phyloP scores from a whole-genome alignment of 2,113 vertebrate genomes.

The Gymnocephalus cernua region DNA sequence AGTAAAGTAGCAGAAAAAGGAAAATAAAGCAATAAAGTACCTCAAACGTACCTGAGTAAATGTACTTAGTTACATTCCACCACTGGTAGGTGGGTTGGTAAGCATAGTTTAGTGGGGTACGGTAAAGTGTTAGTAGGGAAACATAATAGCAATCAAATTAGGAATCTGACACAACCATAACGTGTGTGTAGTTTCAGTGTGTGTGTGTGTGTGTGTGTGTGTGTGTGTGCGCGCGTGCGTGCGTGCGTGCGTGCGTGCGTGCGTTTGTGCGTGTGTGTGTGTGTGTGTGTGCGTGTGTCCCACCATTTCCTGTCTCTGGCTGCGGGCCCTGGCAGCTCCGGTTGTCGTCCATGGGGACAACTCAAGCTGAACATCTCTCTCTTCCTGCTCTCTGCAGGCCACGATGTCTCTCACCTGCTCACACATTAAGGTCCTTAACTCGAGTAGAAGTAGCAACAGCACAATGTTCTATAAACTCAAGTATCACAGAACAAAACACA shows the following conservation, averaged over 20 bases:
- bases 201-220: background rate
- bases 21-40: no score
- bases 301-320: constrained; percentile 81
- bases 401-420: constrained; percentile 86
- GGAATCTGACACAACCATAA: background rate
- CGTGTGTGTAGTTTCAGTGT: background rate
- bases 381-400: constrained; percentile 82
- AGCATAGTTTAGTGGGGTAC: no score
- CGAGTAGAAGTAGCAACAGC: background rate
- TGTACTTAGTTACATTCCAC: no score
- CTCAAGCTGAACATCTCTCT: constrained; percentile 67
- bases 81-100: no score
- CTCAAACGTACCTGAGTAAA: no score
- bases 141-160: background rate
- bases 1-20: no score
- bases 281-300: constrained; percentile 23
- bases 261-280: background rate
- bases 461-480: background rate
- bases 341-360: constrained; percentile 84
- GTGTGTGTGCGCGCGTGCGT: background rate
- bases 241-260: background rate
- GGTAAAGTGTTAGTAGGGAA: no score
- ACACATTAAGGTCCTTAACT: background rate
- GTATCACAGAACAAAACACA: no score
- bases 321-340: constrained; percentile 72